Evolutionary conservation across 1,140 invertebrate species (phyloP), one percentile per base, ranked within the genome.

Genomic region (Tetranychus cinnabarinus): DNA sequence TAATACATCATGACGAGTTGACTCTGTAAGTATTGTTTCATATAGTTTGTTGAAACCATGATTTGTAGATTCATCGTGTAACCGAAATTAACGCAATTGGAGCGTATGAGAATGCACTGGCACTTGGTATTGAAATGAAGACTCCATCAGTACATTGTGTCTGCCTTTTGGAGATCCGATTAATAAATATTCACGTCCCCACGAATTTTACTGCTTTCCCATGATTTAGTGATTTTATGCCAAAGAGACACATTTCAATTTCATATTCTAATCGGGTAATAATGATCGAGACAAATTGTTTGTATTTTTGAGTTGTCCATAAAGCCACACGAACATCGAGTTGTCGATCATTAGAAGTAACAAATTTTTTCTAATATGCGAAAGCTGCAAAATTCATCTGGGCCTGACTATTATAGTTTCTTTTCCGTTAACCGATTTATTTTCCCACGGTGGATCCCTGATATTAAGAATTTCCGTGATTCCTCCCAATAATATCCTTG

Each of bases 161-260:
- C 6, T 1, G 1, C 0, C 31, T 10, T 37, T 12, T 39, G 34
- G 31, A 37, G 46, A 35, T 8, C 54, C 61, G 12, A 62, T 37
- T 3, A 64, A 47, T n/a, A 64, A 33, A 57, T 64, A 64, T 50
- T 64, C 63, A 13, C 33, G 36, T 5, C 63, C 56, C 63, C 63
- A 35, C 57, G 37, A 6, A 64, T 15, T 42, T 64, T 64, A 36
- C 64, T 61, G 6, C 54, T 56, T 47, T 47, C 23, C 31, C 63
- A 62, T 48, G 5, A 34, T 37, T 13, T 58, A 2, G 63, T 64
- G 3, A 64, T 39, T 48, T 64, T 64, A 33, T 64, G 63, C 63
- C 63, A 64, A 23, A 58, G 34, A 58, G 6, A 37, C 37, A 42
- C 15, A 34, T 8, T 35, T 46, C 23, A 36, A 34, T 39, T 42